Evolutionary conservation across 2,888 invertebrate species (phyloP).

Genomic region (Pharmacophagus antenor): DNA sequence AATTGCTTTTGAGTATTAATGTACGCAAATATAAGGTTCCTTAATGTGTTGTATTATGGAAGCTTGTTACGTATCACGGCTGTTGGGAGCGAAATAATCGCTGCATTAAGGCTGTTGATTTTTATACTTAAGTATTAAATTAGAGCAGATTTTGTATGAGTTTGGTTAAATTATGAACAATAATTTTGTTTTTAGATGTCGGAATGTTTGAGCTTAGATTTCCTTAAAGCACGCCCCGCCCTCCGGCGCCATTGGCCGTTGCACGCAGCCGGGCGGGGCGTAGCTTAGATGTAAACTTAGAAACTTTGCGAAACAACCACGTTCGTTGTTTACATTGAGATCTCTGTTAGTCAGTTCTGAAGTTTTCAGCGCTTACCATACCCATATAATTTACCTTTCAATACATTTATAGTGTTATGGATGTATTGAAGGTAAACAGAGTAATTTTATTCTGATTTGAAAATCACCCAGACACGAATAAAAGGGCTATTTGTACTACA

Average conservation of each 20-base stretch:
- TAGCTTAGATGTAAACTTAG: slow-evolving; percentile 71
- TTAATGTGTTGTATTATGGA: slow-evolving; percentile 61
- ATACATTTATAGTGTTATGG: background rate
- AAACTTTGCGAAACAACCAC: slow-evolving; percentile 48
- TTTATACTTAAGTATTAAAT: slow-evolving; percentile 5
- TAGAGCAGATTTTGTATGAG: slow-evolving; percentile 32
- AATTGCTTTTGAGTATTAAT: slow-evolving; percentile 73
- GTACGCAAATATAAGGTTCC: slow-evolving; percentile 72
- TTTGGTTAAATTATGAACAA: slow-evolving; percentile 6
- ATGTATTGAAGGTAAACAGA: background rate
- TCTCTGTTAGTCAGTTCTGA: background rate
- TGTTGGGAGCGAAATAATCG: slow-evolving; percentile 48
- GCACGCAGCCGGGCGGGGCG: slow-evolving; percentile 70
- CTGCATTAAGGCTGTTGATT: slow-evolving; percentile 27
- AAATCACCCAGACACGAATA: background rate
- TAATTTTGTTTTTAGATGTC: slow-evolving; percentile 32
- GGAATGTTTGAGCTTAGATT: slow-evolving; percentile 56
- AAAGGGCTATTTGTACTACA: no score
- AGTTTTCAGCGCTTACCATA: background rate
- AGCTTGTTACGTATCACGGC: slow-evolving; percentile 52
- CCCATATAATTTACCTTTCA: background rate
- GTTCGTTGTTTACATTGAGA: slow-evolving; percentile 39
- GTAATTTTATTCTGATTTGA: no score
- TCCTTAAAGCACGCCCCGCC: slow-evolving; percentile 63
- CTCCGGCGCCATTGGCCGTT: slow-evolving; percentile 66